These are phyloP conservation scores for Elgaria multicarinata DNA, from an alignment of 2,113 vertebrate genomes.

Conservation along the genomic window DNA sequence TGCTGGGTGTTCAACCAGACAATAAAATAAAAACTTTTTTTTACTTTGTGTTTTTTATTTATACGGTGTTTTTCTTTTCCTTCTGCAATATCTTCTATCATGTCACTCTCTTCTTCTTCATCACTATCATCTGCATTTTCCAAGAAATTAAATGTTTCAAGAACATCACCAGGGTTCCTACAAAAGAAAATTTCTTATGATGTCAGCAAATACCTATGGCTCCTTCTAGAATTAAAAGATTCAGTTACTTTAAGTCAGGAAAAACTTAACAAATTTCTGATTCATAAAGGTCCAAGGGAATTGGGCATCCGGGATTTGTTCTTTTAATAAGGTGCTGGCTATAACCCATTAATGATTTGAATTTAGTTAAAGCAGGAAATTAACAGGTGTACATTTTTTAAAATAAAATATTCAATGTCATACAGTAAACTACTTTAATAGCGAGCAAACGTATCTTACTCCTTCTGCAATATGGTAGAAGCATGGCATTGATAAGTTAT, in stretches of 20 bases:
- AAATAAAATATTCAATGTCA: not conserved
- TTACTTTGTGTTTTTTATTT: slow-evolving; percentile 94
- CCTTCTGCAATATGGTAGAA: not conserved
- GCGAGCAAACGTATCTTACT: not conserved
- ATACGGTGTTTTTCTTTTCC: slow-evolving; percentile 88
- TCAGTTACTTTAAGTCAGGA: not conserved
- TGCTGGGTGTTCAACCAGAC: not conserved
- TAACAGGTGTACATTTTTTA: not conserved
- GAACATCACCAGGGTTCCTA: slow-evolving; percentile 94
- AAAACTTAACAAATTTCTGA: not conserved
- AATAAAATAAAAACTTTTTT: slow-evolving; percentile 40
- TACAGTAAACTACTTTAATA: not conserved
- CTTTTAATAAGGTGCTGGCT: not conserved
- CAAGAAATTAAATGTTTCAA: slow-evolving; percentile 99
- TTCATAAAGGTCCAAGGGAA: not conserved
- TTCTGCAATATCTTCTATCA: slow-evolving; percentile 93
- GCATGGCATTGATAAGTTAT: not conserved
- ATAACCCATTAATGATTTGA: not conserved
- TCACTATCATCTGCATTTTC: slow-evolving; percentile 98
- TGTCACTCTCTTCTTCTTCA: slow-evolving; percentile 95
- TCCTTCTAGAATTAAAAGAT: not conserved
- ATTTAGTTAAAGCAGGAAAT: not conserved
- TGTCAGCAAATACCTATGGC: not conserved
- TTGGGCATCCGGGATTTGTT: not conserved
- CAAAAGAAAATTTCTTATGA: slow-evolving; percentile 28